Evolutionary conservation across 2,797 vertebrate species (phyloP).

Genomic region (Glyptemys insculpta): DNA sequence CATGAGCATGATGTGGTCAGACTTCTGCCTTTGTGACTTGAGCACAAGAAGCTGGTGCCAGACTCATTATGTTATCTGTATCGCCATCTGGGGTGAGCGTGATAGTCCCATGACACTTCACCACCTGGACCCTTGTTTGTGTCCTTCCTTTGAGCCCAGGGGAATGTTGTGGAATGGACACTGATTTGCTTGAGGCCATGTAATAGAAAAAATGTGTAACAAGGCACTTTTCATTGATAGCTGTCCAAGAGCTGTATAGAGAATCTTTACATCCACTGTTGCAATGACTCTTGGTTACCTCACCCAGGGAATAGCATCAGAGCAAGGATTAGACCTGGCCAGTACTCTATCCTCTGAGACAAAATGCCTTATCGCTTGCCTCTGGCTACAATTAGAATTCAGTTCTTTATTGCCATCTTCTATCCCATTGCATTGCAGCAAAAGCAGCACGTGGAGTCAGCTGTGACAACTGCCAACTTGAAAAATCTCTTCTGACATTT

Average conservation of each 20-base stretch:
- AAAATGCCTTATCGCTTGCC: background rate
- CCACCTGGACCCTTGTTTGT: background rate
- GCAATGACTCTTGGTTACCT: background rate
- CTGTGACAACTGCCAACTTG: background rate
- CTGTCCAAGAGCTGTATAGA: background rate
- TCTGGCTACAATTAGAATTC: background rate
- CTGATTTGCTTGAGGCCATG: background rate
- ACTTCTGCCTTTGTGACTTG: too few species aligned
- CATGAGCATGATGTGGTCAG: fast-evolving
- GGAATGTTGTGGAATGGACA: fast-evolving
- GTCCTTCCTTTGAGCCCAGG: background rate
- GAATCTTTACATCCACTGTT: fast-evolving
- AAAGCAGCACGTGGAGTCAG: background rate
- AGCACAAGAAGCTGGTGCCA: too few species aligned
- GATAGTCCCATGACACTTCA: too few species aligned
- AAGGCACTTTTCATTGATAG: background rate
- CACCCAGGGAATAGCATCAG: fast-evolving
- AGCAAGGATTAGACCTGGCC: too few species aligned
- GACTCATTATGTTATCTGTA: fast-evolving
- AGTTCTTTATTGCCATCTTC: background rate
- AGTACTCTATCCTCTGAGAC: too few species aligned
- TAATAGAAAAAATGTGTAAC: background rate
- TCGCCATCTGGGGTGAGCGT: fast-evolving
- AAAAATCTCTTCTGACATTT: background rate
- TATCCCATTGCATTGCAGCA: background rate